phyloP scores from a whole-genome alignment of 2,888 invertebrate genomes.

The Chromoteleia sp. region DNA sequence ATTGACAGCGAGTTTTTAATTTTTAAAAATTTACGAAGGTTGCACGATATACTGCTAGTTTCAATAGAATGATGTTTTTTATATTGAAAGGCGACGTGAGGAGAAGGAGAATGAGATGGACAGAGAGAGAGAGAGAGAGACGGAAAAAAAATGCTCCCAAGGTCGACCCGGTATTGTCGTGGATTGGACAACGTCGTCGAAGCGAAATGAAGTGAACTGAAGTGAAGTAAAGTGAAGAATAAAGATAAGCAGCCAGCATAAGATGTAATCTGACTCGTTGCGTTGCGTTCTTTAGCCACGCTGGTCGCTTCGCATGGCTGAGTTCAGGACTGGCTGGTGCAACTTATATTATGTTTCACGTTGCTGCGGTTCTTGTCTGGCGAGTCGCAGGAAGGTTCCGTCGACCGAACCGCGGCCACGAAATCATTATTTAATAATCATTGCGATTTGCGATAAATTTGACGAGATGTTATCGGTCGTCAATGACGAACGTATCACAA shows the following conservation, averaged over 20 bases:
- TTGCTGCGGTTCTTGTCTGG: conserved; percentile 83
- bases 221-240: conserved; percentile 80
- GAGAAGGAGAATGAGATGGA: neutral
- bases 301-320: conserved; percentile 82
- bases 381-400: conserved; percentile 74
- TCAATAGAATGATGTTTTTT: too few species aligned
- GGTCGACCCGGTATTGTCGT: conserved; percentile 60
- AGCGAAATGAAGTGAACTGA: conserved; percentile 81
- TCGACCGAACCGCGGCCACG: conserved; percentile 26
- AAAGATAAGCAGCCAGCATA: conserved; percentile 83
- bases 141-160: conserved; percentile 44
- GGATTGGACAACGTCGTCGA: conserved; percentile 75
- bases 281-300: conserved; percentile 82
- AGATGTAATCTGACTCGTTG: conserved; percentile 84
- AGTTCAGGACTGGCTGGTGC: conserved; percentile 82
- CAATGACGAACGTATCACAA: conserved; percentile 28
- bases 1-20: too few species aligned
- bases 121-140: neutral
- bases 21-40: too few species aligned
- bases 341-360: conserved; percentile 84
- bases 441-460: conserved; percentile 22
- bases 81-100: neutral
- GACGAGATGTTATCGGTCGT: conserved; percentile 19
- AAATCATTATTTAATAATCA: conserved; percentile 68
- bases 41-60: too few species aligned